Evolutionary conservation across 2,113 vertebrate species (phyloP), one percentile per base, ranked within the genome.

Genomic region (Ammodytes dubius): DNA sequence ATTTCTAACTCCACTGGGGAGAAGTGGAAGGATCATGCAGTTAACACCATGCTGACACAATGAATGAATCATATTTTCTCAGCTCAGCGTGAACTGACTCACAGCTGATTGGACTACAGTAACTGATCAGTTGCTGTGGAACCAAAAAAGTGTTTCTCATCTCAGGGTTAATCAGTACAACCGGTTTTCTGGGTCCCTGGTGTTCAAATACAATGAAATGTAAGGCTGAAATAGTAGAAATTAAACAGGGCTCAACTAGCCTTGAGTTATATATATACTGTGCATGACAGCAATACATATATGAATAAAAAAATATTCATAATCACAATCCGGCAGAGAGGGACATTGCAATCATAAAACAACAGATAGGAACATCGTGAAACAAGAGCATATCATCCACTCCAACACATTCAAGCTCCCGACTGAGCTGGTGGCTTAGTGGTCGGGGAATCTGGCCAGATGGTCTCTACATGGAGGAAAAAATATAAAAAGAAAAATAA

Each of bases 401-500:
- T 73, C 14, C 3, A 85, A 50, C 19, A 45, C 68, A 56, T 46
- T 53, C 65, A 40, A 59, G 59, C 13, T 47, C 12, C 74, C 65
- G 14, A 40, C 59, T 60, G 54, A 19, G 63, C 54, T 19, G 70
- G 53, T n/a, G 42, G 58, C 77, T 64, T 40, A 11, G 40, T 17
- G 40, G 42, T 42, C 1, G 0, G 73, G 77, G 53, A 42, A 77
- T 63, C 69, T 77, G 81, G 68, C 42, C 75, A 85, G 79, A 76
- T n/a, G 57, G 61, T 54, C 63, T 5, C 4, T 14, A n/a, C 50
- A 27, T 63, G 49, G 70, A 57, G 19, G 58, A 35, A 9, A 37
- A 9, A n/a, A 19, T 54, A 61, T 61, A 53, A 63, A 54, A 42
- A 3, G 59, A 50, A 61, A 40, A 57, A n/a, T 3, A 39, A 6